Evolutionary conservation across 2,888 invertebrate species (phyloP), one percentile per base, ranked within the genome.

Genomic region (Cancer borealis): DNA sequence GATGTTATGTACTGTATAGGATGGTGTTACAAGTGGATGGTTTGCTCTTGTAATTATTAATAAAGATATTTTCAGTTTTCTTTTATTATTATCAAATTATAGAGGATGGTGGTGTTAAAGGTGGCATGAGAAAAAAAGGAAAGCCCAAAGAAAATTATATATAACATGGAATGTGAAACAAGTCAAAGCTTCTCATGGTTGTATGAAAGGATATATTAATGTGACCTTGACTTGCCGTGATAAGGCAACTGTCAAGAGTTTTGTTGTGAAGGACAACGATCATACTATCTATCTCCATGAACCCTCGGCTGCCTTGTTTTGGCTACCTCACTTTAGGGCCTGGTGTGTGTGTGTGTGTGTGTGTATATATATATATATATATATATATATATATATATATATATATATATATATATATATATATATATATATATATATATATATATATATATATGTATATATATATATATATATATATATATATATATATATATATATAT

Each of bases 401-500:
- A 88, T 88, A 88, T 39, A 45, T 26, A 3, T 39, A 39, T 45
- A 49, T 49, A 49, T 49, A 49, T 49, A 49, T 49, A 3, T 49
- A 49, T 49, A 49, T 49, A 84, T 84, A 84, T 84, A 84, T 84
- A 3, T 84, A 84, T 84, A 84, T 84, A 84, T 84, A 84, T 84
- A 84, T 84, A 3, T 84, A 84, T 84, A 84, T 84, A 84, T 84
- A 84, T 84, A 84, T 84, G 17, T 84, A 84, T 84, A 3, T 84
- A 84, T 84, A 84, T 84, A 84, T 84, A 84, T 84, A 84, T 84
- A 3, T 84, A 84, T 84, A 84, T 84, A 84, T 84, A 84, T 84
- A 84, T 84, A 3, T 84, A 84, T 84, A 84, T 84, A 84, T 84
- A 84, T 84, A 84, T 84, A 3, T 84, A 84, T 84, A 84, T 84